Percentiles rank a stretch among this genome's conserved stretches.
phyloP scores from a whole-genome alignment of 2,797 vertebrate species.

The Oreonectes daqikongensis region DNA sequence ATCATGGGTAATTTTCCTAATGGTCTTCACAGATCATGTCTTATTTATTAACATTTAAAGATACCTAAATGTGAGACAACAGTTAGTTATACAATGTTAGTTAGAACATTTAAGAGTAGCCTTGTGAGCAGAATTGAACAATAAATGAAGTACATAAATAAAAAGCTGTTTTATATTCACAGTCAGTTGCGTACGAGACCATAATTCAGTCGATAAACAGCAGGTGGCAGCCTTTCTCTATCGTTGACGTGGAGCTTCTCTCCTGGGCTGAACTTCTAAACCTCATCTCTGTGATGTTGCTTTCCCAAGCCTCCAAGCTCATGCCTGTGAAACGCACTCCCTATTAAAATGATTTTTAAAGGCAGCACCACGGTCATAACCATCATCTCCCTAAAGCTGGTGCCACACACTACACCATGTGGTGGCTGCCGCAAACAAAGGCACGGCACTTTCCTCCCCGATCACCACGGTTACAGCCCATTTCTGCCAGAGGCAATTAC shows the following conservation, averaged over 20 bases:
- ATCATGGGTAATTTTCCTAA: no score
- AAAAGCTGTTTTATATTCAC: conserved; percentile 45
- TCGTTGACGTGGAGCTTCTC: conserved; percentile 55
- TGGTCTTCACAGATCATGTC: no score
- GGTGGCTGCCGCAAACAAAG: conserved; percentile 79
- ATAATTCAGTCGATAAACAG: conserved; percentile 59
- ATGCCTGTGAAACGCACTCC: conserved; percentile 80
- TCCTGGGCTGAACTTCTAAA: conserved; percentile 69
- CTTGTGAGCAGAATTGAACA: background rate
- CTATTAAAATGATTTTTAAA: conserved; percentile 80
- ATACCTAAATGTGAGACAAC: no score
- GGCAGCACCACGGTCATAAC: conserved; percentile 80
- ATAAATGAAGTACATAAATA: conserved; percentile 6
- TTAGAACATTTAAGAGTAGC: background rate
- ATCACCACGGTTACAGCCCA: conserved; percentile 72
- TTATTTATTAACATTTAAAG: no score
- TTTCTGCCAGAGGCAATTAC: conserved; percentile 79
- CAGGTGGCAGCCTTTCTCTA: conserved; percentile 84
- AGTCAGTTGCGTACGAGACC: background rate
- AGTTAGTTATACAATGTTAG: background rate
- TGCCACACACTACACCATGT: conserved; percentile 81
- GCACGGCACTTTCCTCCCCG: conserved; percentile 68
- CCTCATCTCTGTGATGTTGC: conserved; percentile 67
- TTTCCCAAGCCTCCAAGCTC: conserved; percentile 72
- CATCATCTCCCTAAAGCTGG: conserved; percentile 77